Evolutionary conservation across 1,140 invertebrate species (phyloP).

Genomic region (Agraylea sexmaculata): DNA sequence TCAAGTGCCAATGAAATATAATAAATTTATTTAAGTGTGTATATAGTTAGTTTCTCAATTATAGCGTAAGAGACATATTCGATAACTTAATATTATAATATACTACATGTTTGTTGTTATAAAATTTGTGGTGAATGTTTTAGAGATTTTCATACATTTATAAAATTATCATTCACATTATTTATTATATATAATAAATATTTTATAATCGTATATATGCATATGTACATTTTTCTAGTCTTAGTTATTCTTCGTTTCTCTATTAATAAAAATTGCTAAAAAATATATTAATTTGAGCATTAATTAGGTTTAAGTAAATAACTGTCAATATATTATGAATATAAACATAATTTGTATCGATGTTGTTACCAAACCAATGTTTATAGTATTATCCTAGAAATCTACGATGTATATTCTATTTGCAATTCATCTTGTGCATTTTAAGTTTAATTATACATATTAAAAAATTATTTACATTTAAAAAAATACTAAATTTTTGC

Average conservation of each 20-base stretch:
- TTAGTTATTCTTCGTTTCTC: neutral
- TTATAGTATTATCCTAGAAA: too few species aligned
- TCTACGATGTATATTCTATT: too few species aligned
- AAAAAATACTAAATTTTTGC: too few species aligned
- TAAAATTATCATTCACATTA: neutral
- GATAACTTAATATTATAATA: too few species aligned
- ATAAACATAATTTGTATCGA: too few species aligned
- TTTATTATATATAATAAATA: neutral
- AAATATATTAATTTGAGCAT: neutral
- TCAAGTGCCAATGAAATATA: constrained; percentile 23
- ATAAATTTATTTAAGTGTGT: constrained; percentile 18
- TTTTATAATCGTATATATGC: neutral
- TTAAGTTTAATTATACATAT: too few species aligned
- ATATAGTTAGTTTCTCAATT: too few species aligned
- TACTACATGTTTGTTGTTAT: constrained; percentile 15
- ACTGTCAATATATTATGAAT: neutral
- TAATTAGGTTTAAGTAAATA: neutral
- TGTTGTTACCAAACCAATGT: too few species aligned
- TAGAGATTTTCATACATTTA: neutral
- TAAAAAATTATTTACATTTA: too few species aligned
- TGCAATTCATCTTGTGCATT: too few species aligned
- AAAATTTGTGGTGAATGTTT: constrained; percentile 11
- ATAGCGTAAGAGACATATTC: too few species aligned
- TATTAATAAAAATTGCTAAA: neutral
- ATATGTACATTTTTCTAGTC: neutral